phyloP scores from a whole-genome alignment of 2,113 vertebrate species.

The Pygoscelis antarcticus region DNA sequence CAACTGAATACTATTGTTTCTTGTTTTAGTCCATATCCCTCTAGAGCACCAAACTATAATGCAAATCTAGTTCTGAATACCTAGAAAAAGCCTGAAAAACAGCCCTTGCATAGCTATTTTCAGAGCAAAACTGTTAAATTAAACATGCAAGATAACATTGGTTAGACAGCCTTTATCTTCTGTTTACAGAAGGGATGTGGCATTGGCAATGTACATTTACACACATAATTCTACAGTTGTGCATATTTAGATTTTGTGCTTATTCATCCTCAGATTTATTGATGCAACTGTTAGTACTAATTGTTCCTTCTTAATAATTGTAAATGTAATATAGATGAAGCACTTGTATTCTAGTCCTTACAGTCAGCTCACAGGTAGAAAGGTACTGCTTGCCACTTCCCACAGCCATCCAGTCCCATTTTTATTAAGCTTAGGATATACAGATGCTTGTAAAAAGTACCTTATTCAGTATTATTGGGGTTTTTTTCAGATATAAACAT shows the following conservation, averaged over 20 bases:
- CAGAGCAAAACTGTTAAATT: neutral
- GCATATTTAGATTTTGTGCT: neutral
- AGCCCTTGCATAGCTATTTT: neutral
- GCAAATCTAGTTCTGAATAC: neutral
- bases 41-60: neutral
- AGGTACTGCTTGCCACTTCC: neutral
- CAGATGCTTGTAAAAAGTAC: neutral
- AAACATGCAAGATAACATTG: neutral
- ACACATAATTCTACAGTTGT: neutral
- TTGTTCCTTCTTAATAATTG: neutral
- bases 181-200: neutral
- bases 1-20: neutral
- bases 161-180: neutral
- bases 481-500: neutral
- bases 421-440: neutral
- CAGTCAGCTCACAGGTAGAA: neutral
- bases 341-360: neutral
- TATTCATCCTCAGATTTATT: neutral
- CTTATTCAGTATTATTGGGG: neutral
- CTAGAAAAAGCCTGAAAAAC: neutral
- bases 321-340: neutral
- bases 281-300: neutral
- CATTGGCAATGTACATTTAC: neutral
- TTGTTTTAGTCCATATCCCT: neutral
- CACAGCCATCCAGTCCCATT: neutral